Evolutionary conservation across 37 sponge, comb jelly and placozoan species (phyloP).

Genomic region (Ianthella basta): DNA sequence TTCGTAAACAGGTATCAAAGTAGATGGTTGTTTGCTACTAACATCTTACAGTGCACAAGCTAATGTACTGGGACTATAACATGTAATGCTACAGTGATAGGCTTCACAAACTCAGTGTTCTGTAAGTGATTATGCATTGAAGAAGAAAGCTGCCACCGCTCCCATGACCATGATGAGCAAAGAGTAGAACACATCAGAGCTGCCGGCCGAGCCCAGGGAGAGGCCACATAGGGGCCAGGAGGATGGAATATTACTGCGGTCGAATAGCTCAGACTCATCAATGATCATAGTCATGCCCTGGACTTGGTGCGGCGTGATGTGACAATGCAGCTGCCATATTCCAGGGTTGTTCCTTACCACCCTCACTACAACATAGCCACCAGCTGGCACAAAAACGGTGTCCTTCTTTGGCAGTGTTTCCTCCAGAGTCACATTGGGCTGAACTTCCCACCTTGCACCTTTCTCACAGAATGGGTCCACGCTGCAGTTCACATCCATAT

Average conservation of each 20-base stretch:
- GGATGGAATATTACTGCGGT: background rate
- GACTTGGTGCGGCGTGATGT: constrained; percentile 11
- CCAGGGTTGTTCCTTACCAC: constrained; percentile 14
- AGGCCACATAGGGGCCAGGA: too few species aligned
- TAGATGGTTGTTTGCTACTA: too few species aligned
- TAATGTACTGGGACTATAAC: too few species aligned
- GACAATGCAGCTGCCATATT: constrained; percentile 11
- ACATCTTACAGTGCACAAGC: too few species aligned
- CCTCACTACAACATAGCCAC: constrained; percentile 8
- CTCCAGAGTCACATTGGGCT: background rate
- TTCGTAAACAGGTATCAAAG: too few species aligned
- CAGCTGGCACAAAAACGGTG: constrained; percentile 2
- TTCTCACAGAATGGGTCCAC: background rate
- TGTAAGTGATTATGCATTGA: too few species aligned
- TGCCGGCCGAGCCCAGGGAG: too few species aligned
- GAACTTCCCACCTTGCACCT: background rate
- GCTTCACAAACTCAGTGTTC: too few species aligned
- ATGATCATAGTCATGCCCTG: constrained; percentile 10
- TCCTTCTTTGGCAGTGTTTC: constrained; percentile 14
- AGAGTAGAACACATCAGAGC: too few species aligned
- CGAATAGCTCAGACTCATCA: background rate
- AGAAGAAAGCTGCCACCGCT: too few species aligned
- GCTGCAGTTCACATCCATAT: background rate
- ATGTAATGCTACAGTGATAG: too few species aligned
- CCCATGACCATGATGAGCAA: too few species aligned